These are phyloP conservation scores for Cactoblastis cactorum DNA, from an alignment of 2,888 invertebrate species.

Conservation along the genomic window DNA sequence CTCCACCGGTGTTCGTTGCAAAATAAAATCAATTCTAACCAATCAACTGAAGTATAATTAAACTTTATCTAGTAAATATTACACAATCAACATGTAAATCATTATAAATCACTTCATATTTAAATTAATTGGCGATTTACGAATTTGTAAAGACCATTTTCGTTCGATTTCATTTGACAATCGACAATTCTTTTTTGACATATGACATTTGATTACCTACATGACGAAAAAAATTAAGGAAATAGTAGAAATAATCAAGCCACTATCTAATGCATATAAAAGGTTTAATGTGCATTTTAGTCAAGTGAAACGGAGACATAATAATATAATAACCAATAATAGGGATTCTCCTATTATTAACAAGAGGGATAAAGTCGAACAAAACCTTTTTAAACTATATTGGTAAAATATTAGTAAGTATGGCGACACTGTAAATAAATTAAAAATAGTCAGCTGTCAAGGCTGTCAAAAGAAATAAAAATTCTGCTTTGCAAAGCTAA, in stretches of 20 bases:
- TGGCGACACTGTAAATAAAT: background rate
- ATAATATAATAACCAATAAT: too few relatives aligned
- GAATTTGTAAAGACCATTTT: slow-evolving; percentile 46
- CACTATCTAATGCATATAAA: too few relatives aligned
- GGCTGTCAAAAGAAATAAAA: slow-evolving; percentile 30
- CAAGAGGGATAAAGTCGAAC: too few relatives aligned
- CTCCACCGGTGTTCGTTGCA: slow-evolving; percentile 51
- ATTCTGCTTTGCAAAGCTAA: slow-evolving; percentile 23
- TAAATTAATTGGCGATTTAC: slow-evolving; percentile 52
- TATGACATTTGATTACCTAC: background rate
- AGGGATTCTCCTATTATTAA: too few relatives aligned
- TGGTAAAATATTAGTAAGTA: background rate
- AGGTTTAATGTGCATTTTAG: too few relatives aligned
- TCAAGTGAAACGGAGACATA: too few relatives aligned
- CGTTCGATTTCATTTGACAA: slow-evolving; percentile 34
- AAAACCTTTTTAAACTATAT: too few relatives aligned
- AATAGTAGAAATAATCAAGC: too few relatives aligned
- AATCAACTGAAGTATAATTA: slow-evolving; percentile 32
- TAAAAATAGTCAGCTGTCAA: slow-evolving; percentile 25
- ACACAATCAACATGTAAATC: slow-evolving; percentile 70
- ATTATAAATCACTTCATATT: slow-evolving; percentile 66
- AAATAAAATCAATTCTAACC: slow-evolving; percentile 41
- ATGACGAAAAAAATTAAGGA: too few relatives aligned
- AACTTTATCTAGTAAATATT: slow-evolving; percentile 46
- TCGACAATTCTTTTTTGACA: slow-evolving; percentile 8